Evolutionary conservation across 53 echinoderm and acorn worm genomes (phyloP).

Genomic region (Stichopus horrens): DNA sequence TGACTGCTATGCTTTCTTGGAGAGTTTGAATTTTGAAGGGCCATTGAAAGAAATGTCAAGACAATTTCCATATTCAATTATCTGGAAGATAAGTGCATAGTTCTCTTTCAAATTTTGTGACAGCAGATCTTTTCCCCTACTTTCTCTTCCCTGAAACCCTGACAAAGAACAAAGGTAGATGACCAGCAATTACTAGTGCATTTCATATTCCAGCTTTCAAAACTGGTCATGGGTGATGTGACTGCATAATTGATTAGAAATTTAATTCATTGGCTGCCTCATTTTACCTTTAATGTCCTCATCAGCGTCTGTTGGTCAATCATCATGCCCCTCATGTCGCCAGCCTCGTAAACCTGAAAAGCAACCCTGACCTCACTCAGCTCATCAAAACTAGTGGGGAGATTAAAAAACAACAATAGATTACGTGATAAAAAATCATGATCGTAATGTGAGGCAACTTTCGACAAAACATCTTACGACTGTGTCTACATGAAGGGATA

Average conservation of each 20-base stretch:
- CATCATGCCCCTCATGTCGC: slow-evolving; percentile 98
- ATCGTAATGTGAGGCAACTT: too few relatives aligned
- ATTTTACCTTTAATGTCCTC: slow-evolving; percentile 88
- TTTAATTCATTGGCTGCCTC: neutral
- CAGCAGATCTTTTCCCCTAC: too few relatives aligned
- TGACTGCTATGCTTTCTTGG: neutral
- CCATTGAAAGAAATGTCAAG: neutral
- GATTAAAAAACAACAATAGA: neutral
- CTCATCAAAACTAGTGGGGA: slow-evolving; percentile 80
- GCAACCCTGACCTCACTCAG: slow-evolving; percentile 94
- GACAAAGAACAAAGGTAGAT: too few relatives aligned
- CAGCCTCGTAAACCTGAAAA: slow-evolving; percentile 95
- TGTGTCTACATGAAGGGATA: neutral
- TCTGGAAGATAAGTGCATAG: too few relatives aligned
- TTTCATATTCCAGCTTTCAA: neutral
- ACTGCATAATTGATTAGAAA: neutral
- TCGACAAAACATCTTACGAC: neutral
- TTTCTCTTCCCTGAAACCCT: too few relatives aligned
- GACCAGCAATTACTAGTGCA: too few relatives aligned
- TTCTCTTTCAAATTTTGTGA: too few relatives aligned
- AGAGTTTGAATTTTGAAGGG: neutral
- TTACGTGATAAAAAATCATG: neutral
- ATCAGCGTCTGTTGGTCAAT: slow-evolving; percentile 93
- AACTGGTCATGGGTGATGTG: neutral
- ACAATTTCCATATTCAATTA: too few relatives aligned